Evolutionary conservation across 2,888 invertebrate species (phyloP).

Genomic region (Tenthredo livida): DNA sequence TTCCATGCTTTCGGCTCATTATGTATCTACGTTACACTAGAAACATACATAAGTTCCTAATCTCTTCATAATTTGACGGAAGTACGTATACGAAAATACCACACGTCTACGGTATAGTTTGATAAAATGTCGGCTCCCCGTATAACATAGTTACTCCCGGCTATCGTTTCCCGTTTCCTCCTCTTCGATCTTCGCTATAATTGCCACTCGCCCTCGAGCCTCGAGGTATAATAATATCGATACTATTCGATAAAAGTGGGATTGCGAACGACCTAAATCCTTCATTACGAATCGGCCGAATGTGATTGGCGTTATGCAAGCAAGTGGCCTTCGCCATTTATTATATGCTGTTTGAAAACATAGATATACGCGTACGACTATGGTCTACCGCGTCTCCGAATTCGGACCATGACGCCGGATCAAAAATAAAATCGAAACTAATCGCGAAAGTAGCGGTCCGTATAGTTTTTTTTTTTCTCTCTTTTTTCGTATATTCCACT

Average conservation of each 20-base stretch:
- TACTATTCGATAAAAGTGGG: not conserved
- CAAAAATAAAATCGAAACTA: not conserved
- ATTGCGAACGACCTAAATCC: slow-evolving; percentile 21
- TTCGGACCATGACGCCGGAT: not conserved
- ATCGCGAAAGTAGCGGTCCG: not conserved
- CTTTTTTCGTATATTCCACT: not conserved
- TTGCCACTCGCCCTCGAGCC: not conserved
- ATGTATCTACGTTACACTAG: not conserved
- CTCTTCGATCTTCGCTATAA: not conserved
- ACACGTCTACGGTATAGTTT: not conserved
- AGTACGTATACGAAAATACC: not conserved
- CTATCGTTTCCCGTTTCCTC: not conserved
- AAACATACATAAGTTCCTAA: not conserved
- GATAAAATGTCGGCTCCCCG: slow-evolving; percentile 26
- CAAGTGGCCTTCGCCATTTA: not conserved
- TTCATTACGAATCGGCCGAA: slow-evolving; percentile 9
- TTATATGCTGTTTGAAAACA: not conserved
- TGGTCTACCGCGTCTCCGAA: not conserved
- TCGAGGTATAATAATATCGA: not conserved
- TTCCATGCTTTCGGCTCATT: not conserved
- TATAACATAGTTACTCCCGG: not conserved
- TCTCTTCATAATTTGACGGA: not conserved
- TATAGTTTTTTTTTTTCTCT: not conserved
- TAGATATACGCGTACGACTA: not conserved
- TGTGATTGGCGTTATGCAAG: slow-evolving; percentile 27